These are phyloP conservation scores for Gandaritis pyraliata DNA, from an alignment of 2,888 invertebrate genomes.

Conservation along the genomic window DNA sequence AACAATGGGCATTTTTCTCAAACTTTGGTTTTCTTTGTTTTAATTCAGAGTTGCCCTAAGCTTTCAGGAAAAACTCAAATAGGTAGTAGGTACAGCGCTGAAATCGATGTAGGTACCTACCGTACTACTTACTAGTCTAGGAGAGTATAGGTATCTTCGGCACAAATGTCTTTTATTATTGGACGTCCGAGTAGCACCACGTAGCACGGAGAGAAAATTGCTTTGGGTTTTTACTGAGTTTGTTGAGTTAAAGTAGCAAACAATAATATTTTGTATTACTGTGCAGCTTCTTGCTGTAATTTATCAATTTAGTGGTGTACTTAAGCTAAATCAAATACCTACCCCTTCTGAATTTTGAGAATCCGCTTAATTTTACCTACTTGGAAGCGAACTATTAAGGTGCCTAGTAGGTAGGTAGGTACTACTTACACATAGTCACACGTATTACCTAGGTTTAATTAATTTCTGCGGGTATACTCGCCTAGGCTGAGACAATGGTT, in stretches of 20 bases:
- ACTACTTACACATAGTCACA: not conserved
- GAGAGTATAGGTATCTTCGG: conserved; percentile 36
- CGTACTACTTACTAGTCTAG: conserved; percentile 23
- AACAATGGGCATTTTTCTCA: conserved; percentile 28
- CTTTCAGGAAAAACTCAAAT: conserved; percentile 32
- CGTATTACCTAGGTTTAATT: not conserved
- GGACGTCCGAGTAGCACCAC: conserved; percentile 18
- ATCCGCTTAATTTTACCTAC: not conserved
- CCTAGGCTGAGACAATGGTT: no score
- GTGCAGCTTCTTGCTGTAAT: not conserved
- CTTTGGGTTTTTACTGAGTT: conserved; percentile 22
- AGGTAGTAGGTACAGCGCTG: conserved; percentile 30
- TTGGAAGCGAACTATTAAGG: not conserved
- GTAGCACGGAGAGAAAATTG: conserved; percentile 24
- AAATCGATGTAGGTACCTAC: conserved; percentile 36
- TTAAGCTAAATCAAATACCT: no score
- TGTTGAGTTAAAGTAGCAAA: not conserved
- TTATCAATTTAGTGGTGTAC: no score
- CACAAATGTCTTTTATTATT: conserved; percentile 41
- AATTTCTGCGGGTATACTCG: no score
- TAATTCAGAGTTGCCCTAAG: conserved; percentile 26
- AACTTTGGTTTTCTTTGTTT: conserved; percentile 31
- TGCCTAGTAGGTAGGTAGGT: not conserved
- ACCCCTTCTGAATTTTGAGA: no score
- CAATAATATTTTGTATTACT: conserved; percentile 3